A percentile compares a stretch with the other conserved stretches of the same genome.
Evolutionary conservation across 1,140 invertebrate species (phyloP).

Genomic region (Lepidurus couesii): DNA sequence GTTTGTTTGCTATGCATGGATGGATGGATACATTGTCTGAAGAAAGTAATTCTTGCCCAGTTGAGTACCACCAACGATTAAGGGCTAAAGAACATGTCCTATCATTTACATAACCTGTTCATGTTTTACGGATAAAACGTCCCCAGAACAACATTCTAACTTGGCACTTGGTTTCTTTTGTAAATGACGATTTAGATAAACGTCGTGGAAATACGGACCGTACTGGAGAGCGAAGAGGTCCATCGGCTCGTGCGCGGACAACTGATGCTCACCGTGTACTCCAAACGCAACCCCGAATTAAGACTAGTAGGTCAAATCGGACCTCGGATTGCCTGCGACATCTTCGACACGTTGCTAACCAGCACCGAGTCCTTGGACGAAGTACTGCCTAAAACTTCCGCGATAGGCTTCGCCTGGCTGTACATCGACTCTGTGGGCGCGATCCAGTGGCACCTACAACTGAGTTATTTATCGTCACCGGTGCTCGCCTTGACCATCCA

Average conservation of each 20-base stretch:
- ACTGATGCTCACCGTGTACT: slow-evolving; percentile 59
- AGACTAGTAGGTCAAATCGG: slow-evolving; percentile 59
- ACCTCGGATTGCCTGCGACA: slow-evolving; percentile 67
- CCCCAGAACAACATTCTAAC: slow-evolving; percentile 30
- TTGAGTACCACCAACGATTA: not conserved
- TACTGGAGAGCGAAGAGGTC: slow-evolving; percentile 62
- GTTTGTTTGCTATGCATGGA: slow-evolving; percentile 26
- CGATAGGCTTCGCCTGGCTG: slow-evolving; percentile 58
- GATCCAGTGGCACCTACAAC: slow-evolving; percentile 63
- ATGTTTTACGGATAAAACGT: too few species aligned
- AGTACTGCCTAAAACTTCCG: not conserved
- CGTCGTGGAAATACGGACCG: slow-evolving; percentile 63
- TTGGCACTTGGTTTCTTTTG: slow-evolving; percentile 23
- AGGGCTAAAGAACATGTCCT: too few species aligned
- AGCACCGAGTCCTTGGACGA: slow-evolving; percentile 35
- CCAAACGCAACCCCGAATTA: slow-evolving; percentile 54
- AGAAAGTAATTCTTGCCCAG: not conserved
- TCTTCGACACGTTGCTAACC: slow-evolving; percentile 57
- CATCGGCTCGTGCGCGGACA: slow-evolving; percentile 63
- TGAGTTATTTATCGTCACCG: slow-evolving; percentile 51
- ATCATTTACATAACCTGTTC: too few species aligned
- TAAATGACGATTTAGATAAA: slow-evolving; percentile 49
- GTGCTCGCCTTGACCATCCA: slow-evolving; percentile 33
- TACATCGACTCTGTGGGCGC: slow-evolving; percentile 68
- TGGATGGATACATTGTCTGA: not conserved